Evolutionary conservation across 1,140 invertebrate species (phyloP), one percentile per base, ranked within the genome.

Genomic region (Solen grandis): DNA sequence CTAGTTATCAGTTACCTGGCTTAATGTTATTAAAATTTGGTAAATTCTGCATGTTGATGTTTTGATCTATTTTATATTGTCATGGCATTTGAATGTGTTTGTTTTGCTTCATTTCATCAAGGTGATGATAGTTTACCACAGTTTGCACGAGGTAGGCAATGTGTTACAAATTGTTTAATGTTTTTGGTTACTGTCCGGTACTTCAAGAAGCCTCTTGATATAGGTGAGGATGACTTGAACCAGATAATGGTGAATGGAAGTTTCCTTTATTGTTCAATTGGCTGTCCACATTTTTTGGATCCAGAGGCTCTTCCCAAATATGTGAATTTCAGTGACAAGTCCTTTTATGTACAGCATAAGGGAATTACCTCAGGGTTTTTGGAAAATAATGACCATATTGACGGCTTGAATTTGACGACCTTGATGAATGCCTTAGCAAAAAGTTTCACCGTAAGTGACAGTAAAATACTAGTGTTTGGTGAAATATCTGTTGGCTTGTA

Each of bases 401-500:
- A 62, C 52, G 50, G 62, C 35, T 14, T 16, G 52, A 59, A 33
- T 0, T 41, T 36, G 16, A 46, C 35, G n/a, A 14, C 8, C 16
- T 41, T 74, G 25, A 10, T 46, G 8, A 22, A 27, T 62, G 70
- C 70, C 5, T 60, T 59, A n/a, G 16, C 52, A 33, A 22, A 33
- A 16, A 10, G 19, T 74, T 41, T n/a, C 35, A 31, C 25, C 5
- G 10, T 33, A 62, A 59, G 35, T 27, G 35, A 14, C 19, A 57
- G 38, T 55, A 36, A 25, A 25, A 73, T 73, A 22, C 35, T 73
- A 35, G 52, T 59, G 29, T 73, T 31, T n/a, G 41, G 38, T 46
- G 54, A 25, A 59, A 46, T 59, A 29, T 55, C 70, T 22, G 33
- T 74, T 36, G 55, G 70, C 16, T 46, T 74, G 25, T 31, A 46